phyloP scores from a whole-genome alignment of 1,140 invertebrate species.

The Zaprionus ghesquierei region DNA sequence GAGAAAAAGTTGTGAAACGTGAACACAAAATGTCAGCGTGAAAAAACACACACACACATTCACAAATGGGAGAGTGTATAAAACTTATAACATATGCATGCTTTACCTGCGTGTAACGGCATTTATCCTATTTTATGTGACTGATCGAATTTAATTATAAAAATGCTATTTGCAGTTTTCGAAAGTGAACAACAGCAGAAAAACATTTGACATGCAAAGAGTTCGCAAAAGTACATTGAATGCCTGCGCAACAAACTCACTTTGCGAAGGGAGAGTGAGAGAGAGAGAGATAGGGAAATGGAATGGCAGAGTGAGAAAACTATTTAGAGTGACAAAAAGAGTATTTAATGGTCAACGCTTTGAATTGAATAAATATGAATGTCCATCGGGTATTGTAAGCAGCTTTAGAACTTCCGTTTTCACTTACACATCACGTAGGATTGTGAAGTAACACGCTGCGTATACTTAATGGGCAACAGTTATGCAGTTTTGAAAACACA shows the following conservation, averaged over 20 bases:
- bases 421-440: neutral
- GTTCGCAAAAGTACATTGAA: neutral
- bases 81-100: neutral
- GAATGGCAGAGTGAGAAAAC: neutral
- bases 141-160: slow-evolving; percentile 4
- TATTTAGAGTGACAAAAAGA: neutral
- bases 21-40: neutral
- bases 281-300: neutral
- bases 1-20: neutral
- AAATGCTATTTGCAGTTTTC: neutral
- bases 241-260: neutral
- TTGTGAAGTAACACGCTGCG: neutral
- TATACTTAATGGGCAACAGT: neutral
- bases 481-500: neutral
- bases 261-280: neutral
- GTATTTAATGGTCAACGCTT: neutral
- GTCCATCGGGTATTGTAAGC: neutral
- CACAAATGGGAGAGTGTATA: neutral
- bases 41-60: neutral
- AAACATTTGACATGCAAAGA: neutral
- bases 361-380: neutral
- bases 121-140: neutral
- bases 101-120: neutral
- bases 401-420: neutral
- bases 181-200: neutral